Conservation (phyloP, 2,888 invertebrate species). For the Hypena proboscidalis region DNA sequence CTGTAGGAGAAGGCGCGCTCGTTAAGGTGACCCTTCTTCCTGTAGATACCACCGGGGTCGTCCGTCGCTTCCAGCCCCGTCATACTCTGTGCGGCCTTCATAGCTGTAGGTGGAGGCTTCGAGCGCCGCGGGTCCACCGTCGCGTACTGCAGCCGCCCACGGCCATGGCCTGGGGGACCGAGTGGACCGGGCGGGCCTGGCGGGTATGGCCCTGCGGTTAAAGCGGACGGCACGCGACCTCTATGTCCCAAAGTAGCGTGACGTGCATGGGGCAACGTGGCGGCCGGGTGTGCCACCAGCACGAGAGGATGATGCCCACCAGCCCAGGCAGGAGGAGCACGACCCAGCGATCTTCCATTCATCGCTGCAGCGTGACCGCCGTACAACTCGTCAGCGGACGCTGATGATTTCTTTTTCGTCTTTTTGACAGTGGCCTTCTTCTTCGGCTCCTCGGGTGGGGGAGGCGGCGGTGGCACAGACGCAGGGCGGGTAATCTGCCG, state of each 20-base stretch:
- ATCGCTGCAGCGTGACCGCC: constrained; percentile 78
- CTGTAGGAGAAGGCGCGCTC: constrained; percentile 97
- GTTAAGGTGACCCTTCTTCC: constrained; percentile 96
- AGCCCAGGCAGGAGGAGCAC: constrained; percentile 78
- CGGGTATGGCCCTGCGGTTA: constrained; percentile 75
- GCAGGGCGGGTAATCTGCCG: constrained; percentile 92
- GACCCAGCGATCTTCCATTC: constrained; percentile 75
- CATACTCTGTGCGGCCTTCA: constrained; percentile 88
- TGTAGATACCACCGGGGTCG: constrained; percentile 90
- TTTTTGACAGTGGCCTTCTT: constrained; percentile 84
- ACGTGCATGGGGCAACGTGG: constrained; percentile 75
- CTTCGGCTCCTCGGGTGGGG: constrained; percentile 88
- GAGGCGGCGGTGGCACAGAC: constrained; percentile 94
- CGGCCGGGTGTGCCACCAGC: constrained; percentile 77
- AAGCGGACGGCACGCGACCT: constrained; percentile 85
- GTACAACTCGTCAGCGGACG: constrained; percentile 86
- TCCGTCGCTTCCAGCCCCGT: constrained; percentile 88
- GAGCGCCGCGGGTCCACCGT: constrained; percentile 87
- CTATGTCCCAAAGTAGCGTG: constrained; percentile 84
- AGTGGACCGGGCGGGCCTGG: constrained; percentile 66
- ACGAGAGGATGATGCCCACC: constrained; percentile 80
- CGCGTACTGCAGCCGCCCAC: constrained; percentile 84
- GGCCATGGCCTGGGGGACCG: constrained; percentile 60
- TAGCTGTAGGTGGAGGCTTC: constrained; percentile 86
- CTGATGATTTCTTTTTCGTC: constrained; percentile 84